Evolutionary conservation across 2,113 vertebrate species (phyloP), one percentile per base, ranked within the genome.

Genomic region (Psophia crepitans): DNA sequence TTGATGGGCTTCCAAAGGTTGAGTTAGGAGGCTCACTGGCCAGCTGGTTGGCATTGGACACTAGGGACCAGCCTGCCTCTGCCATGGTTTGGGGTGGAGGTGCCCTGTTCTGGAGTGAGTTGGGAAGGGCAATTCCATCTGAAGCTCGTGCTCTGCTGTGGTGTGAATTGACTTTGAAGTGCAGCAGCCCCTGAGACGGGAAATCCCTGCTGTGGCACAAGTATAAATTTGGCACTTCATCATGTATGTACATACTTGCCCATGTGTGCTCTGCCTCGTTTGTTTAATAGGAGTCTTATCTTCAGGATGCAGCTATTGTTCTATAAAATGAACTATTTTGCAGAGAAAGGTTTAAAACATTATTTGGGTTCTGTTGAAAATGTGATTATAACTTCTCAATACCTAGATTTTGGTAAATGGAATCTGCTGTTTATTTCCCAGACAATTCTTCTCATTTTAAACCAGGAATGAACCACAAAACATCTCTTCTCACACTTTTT

Each of bases 341-440:
- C 26, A 12, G 53, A n/a, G n/a, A 18, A 76, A 56, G 10, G 8
- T 6, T 11, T 21, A 27, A 70, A 85, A 41, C 5, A 0, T 12
- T 14, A 2, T 8, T 43, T 77, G 48, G 17, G 4, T 33, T 91
- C 44, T 37, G 14, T 19, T 66, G 63, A 22, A 77, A 66, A 12
- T 0, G 0, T 2, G 24, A 12, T 14, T 30, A 2, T n/a, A 6
- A 10, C 22, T 56, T 54, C 22, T 86, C 2, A 8, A 2, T 3
- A 11, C 6, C 13, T n/a, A 12, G 37, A 14, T n/a, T 57, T 79
- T 53, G 27, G 18, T 69, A 23, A 26, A 22, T 51, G 51, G 43
- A 5, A 64, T 9, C 12, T 37, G 22, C 23, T 75, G 70, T 20
- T 93, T n/a, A n/a, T n/a, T n/a, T n/a, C n/a, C n/a, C n/a, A n/a